Percentiles rank a stretch among this genome's conserved stretches.
phyloP scores from a whole-genome alignment of 1,140 invertebrate genomes.

The Sinonovacula constricta region DNA sequence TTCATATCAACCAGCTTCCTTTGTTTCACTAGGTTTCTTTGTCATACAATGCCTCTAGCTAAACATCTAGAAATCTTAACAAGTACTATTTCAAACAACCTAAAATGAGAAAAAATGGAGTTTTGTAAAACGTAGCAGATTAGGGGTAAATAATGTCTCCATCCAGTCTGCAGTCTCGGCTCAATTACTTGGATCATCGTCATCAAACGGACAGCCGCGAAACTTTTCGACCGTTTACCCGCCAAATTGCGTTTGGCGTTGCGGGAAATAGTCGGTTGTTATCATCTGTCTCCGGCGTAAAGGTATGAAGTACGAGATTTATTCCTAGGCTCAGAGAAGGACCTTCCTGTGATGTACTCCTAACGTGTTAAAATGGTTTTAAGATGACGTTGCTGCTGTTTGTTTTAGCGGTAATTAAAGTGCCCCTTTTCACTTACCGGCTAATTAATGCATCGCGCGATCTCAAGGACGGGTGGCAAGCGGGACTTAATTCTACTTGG shows the following conservation, averaged over 20 bases:
- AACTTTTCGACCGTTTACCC: neutral
- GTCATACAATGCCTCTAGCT: too few relatives aligned
- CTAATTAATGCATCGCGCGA: conserved; percentile 1
- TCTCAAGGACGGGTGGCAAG: neutral
- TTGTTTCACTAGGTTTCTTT: too few relatives aligned
- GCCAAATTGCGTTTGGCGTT: neutral
- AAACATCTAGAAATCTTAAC: too few relatives aligned
- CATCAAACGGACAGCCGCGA: neutral
- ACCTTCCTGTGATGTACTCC: neutral
- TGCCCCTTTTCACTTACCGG: neutral
- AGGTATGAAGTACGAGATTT: conserved; percentile 2
- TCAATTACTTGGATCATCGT: too few relatives aligned
- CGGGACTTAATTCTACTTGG: too few relatives aligned
- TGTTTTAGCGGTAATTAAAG: conserved; percentile 8
- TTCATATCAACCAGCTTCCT: too few relatives aligned
- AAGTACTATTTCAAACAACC: too few relatives aligned
- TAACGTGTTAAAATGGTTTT: conserved; percentile 26
- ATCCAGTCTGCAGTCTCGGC: too few relatives aligned
- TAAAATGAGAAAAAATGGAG: too few relatives aligned
- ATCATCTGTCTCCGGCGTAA: neutral
- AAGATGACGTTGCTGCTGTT: conserved; percentile 8
- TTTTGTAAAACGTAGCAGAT: too few relatives aligned
- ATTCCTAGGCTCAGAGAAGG: neutral
- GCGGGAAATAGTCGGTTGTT: neutral
- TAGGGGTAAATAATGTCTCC: too few relatives aligned